Conservation (phyloP, 2,113 vertebrate genomes). For the Oxyura jamaicensis region DNA sequence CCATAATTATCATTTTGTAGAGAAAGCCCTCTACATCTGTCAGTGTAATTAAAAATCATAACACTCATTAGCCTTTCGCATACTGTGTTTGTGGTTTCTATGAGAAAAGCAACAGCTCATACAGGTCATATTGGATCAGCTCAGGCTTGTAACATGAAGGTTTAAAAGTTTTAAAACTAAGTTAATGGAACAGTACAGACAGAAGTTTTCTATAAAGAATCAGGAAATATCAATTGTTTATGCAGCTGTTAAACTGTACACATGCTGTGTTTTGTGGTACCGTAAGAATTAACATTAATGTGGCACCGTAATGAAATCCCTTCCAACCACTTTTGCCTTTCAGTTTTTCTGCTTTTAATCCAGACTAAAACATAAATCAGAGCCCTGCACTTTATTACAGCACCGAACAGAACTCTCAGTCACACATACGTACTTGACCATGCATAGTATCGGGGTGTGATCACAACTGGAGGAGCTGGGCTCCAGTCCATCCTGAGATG, state of each 20-base stretch:
- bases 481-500: not conserved
- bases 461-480: not conserved
- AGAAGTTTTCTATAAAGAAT: not conserved
- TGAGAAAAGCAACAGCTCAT: not conserved
- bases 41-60: conserved; percentile 36
- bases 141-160: not conserved
- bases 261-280: not conserved
- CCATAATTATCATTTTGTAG: conserved; percentile 2
- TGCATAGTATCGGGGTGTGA: not conserved
- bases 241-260: not conserved
- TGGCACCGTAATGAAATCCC: not conserved
- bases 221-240: conserved; percentile 1
- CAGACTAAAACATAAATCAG: conserved; percentile 5
- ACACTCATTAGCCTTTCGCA: conserved; percentile 40
- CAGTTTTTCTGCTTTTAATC: not conserved
- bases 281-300: not conserved
- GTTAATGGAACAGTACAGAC: not conserved
- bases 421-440: not conserved
- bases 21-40: conserved; percentile 36
- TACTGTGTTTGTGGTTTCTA: not conserved
- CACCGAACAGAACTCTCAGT: not conserved
- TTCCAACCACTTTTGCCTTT: not conserved
- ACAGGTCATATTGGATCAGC: not conserved
- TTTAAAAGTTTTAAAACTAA: conserved; percentile 2
- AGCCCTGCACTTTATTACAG: conserved; percentile 5